These are phyloP conservation scores for Thymelicus acteon DNA, from an alignment of 2,888 invertebrate genomes.

Conservation along the genomic window DNA sequence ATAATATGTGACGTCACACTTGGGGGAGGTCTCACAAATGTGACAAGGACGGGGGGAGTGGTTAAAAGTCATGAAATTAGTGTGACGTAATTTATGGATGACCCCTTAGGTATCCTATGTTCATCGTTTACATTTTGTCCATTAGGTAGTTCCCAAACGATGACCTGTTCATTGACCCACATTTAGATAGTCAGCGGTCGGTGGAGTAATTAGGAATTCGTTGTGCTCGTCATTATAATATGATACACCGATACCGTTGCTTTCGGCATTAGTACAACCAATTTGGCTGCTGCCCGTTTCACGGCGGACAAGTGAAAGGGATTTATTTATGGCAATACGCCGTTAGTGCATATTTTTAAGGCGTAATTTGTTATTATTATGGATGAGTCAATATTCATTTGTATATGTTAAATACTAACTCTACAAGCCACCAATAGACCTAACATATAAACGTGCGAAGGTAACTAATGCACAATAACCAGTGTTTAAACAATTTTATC, in stretches of 20 bases:
- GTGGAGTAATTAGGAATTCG: constrained; percentile 18
- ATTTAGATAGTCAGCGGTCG: constrained; percentile 8
- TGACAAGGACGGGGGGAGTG: too few relatives aligned
- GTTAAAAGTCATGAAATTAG: too few relatives aligned
- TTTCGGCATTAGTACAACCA: constrained; percentile 6
- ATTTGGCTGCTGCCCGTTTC: background rate
- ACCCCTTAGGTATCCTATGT: background rate
- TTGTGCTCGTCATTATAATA: constrained; percentile 23
- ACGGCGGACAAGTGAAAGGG: background rate
- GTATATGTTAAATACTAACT: too few relatives aligned
- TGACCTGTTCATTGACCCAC: background rate
- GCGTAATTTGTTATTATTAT: too few relatives aligned
- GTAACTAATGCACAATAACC: too few relatives aligned
- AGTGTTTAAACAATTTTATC: too few relatives aligned
- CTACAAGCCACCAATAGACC: too few relatives aligned
- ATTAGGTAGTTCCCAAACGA: background rate
- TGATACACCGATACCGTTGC: constrained; percentile 13
- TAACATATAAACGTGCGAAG: too few relatives aligned
- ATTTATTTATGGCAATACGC: background rate
- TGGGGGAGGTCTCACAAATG: too few relatives aligned
- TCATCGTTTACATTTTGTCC: constrained; percentile 5
- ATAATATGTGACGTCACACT: too few relatives aligned
- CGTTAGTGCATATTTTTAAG: background rate
- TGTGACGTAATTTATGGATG: too few relatives aligned
- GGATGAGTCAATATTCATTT: too few relatives aligned